A percentile compares a stretch with the other conserved stretches of the same genome.
Conservation (phyloP, 2,888 invertebrate species). For the Crepidodera aurea region DNA sequence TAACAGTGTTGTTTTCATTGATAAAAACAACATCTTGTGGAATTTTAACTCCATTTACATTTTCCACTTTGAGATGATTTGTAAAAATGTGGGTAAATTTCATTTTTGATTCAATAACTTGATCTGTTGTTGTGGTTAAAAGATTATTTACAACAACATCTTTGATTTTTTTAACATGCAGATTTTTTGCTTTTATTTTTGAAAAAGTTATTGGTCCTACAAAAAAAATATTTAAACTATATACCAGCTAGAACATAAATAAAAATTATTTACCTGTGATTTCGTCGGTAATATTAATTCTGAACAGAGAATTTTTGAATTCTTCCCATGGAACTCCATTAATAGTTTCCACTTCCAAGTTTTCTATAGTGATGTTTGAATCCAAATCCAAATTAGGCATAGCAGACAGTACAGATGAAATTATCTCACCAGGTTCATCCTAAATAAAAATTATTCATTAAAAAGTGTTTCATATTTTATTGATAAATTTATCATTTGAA, state of each 20-base stretch:
- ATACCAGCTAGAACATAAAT: not conserved
- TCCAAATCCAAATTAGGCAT: conserved; percentile 13
- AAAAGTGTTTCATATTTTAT: too few species aligned
- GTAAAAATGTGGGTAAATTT: conserved; percentile 47
- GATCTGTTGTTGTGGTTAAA: conserved; percentile 54
- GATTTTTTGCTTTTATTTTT: conserved; percentile 40
- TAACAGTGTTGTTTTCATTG: conserved; percentile 39
- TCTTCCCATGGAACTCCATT: conserved; percentile 53
- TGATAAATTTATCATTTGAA: too few species aligned
- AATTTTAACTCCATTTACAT: conserved; percentile 51
- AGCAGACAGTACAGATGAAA: conserved; percentile 15
- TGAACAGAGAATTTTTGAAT: conserved; percentile 53
- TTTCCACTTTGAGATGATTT: conserved; percentile 42
- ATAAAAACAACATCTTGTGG: conserved; percentile 43
- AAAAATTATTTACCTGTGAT: conserved; percentile 42
- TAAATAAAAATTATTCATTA: conserved; percentile 23
- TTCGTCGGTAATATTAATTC: conserved; percentile 40
- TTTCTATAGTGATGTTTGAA: conserved; percentile 46
- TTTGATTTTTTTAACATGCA: conserved; percentile 43
- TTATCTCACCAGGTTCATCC: conserved; percentile 28
- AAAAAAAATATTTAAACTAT: conserved; percentile 17
- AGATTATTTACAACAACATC: conserved; percentile 43
- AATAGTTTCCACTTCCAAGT: conserved; percentile 52
- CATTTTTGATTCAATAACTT: conserved; percentile 50
- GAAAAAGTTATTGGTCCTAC: conserved; percentile 48